Percentiles rank a stretch among this genome's conserved stretches.
Evolutionary conservation across 1,140 invertebrate species (phyloP).

Genomic region (Mycetomoellerius zeteki): DNA sequence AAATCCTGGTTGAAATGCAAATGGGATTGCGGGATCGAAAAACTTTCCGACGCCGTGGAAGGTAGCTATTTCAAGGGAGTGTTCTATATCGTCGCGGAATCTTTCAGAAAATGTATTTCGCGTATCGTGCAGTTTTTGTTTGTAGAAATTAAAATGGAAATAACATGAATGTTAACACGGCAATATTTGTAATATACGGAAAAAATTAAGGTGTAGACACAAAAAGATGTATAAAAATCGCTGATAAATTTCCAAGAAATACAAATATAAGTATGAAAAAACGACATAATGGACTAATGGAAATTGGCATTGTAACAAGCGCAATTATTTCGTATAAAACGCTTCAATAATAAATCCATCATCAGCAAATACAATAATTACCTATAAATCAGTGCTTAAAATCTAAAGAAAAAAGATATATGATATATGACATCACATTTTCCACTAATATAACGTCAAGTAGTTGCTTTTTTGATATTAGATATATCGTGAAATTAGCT

Average conservation of each 20-base stretch:
- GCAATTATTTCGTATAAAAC: too few relatives aligned
- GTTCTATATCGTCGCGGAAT: conserved; percentile 62
- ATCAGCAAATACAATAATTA: too few relatives aligned
- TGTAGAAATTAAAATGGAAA: conserved; percentile 48
- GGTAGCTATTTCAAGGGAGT: conserved; percentile 55
- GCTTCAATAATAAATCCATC: too few relatives aligned
- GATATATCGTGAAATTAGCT: background rate
- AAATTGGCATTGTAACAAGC: too few relatives aligned
- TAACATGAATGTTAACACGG: background rate
- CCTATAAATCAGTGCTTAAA: too few relatives aligned
- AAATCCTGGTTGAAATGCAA: conserved; percentile 48
- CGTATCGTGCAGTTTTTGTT: conserved; percentile 25
- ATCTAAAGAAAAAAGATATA: too few relatives aligned
- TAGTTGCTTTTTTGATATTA: background rate
- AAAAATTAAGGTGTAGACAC: background rate
- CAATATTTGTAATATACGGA: background rate
- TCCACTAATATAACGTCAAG: background rate
- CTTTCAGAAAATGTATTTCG: conserved; percentile 18
- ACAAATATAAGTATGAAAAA: too few relatives aligned
- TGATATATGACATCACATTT: too few relatives aligned
- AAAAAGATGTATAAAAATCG: background rate
- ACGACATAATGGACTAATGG: too few relatives aligned
- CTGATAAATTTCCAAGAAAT: too few relatives aligned
- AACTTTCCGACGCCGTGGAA: conserved; percentile 25
- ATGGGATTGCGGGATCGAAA: conserved; percentile 38